phyloP scores from a whole-genome alignment of 30 jellyfish, hydroid and myxozoan species.

The Aurelia sp. region DNA sequence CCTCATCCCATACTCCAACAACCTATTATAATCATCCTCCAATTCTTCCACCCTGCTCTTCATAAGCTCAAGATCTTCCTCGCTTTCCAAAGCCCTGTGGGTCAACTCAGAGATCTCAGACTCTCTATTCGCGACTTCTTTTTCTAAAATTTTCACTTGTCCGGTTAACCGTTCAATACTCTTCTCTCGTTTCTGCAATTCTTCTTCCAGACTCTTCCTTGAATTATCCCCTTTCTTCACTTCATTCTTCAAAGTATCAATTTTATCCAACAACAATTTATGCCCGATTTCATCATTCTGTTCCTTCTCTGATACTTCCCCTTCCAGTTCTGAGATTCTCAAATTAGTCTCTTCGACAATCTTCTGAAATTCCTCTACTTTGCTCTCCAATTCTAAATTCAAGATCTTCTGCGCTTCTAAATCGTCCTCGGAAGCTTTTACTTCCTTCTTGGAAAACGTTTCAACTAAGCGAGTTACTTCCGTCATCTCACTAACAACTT shows the following conservation, averaged over 20 bases:
- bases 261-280: slow-evolving; percentile 32
- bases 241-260: slow-evolving; percentile 16
- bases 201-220: slow-evolving; percentile 23
- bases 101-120: slow-evolving; percentile 43
- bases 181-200: slow-evolving; percentile 24
- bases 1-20: slow-evolving; percentile 56
- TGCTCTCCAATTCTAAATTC: slow-evolving; percentile 32
- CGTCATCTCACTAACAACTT: slow-evolving; percentile 39
- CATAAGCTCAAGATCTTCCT: slow-evolving; percentile 54
- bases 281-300: slow-evolving; percentile 57
- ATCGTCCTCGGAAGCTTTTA: slow-evolving; percentile 21
- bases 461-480: neutral
- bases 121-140: slow-evolving; percentile 35
- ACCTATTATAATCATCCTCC: slow-evolving; percentile 64
- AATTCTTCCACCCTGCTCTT: slow-evolving; percentile 48
- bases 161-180: slow-evolving; percentile 25
- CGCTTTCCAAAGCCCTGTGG: slow-evolving; percentile 61
- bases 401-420: slow-evolving; percentile 17
- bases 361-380: slow-evolving; percentile 42
- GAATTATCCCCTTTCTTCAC: slow-evolving; percentile 14
- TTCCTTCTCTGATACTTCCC: slow-evolving; percentile 39
- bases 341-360: slow-evolving; percentile 40
- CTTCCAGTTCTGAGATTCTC: slow-evolving; percentile 41
- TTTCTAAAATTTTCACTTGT: slow-evolving; percentile 54
- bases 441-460: slow-evolving; percentile 21